A percentile compares a stretch with the other conserved stretches of the same genome.
phyloP scores from a whole-genome alignment of 1,140 invertebrate genomes.

The Trichomalopsis sarcophagae region DNA sequence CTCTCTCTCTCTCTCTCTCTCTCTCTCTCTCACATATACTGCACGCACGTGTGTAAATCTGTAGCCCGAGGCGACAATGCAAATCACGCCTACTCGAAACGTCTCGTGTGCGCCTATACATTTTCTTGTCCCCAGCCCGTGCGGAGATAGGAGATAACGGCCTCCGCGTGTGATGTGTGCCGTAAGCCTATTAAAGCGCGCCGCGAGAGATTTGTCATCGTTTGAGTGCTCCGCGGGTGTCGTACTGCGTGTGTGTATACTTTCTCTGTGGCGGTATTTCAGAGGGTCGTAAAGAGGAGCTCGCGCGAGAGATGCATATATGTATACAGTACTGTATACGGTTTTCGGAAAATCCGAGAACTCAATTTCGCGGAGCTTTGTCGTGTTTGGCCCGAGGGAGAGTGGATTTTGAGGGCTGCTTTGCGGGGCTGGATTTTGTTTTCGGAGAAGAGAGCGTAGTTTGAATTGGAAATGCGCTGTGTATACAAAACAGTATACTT shows the following conservation, averaged over 20 bases:
- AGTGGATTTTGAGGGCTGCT: neutral
- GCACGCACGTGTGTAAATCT: neutral
- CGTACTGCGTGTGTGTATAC: neutral
- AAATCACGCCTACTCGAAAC: neutral
- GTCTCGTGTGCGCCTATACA: neutral
- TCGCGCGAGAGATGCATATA: slow-evolving; percentile 5
- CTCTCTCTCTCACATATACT: neutral
- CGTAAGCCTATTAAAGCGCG: slow-evolving; percentile 8
- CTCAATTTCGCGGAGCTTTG: neutral
- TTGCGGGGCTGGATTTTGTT: neutral
- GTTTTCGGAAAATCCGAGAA: neutral
- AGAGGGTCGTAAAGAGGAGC: neutral
- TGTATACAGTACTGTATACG: neutral
- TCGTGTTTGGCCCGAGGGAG: neutral
- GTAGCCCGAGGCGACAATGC: neutral
- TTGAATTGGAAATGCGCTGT: neutral
- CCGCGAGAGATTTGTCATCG: slow-evolving; percentile 18
- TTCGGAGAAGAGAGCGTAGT: neutral
- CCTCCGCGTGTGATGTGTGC: neutral
- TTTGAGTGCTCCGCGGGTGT: neutral
- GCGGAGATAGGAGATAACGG: neutral
- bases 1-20: too few species aligned
- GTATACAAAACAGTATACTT: too few species aligned
- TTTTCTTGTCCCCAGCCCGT: neutral
- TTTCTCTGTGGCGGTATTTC: neutral